phyloP scores from a whole-genome alignment of 2,797 vertebrate species.

The Sebastes hubbsi region DNA sequence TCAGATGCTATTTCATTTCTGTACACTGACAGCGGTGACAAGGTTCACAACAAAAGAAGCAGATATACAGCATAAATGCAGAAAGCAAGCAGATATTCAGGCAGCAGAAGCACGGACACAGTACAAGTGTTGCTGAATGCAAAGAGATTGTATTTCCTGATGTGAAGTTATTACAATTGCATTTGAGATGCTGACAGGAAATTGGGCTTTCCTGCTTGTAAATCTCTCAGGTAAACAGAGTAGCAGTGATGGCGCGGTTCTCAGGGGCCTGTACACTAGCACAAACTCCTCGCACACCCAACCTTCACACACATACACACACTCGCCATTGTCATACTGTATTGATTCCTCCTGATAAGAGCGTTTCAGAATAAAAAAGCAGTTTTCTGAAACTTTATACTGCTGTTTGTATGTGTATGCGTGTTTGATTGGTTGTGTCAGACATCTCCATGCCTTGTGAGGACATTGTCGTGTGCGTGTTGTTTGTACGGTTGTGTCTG shows the following conservation, averaged over 20 bases:
- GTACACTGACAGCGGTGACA: not conserved
- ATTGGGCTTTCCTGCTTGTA: constrained; percentile 1
- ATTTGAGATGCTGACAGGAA: constrained; percentile 24
- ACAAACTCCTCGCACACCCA: not conserved
- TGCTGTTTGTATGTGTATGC: not conserved
- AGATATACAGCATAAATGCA: not conserved
- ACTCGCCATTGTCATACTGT: not conserved
- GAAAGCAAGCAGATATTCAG: not conserved
- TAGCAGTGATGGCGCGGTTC: not conserved
- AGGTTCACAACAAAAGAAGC: not conserved
- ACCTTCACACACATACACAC: not conserved
- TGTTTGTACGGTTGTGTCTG: not conserved
- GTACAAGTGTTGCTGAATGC: not conserved
- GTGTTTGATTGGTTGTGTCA: not conserved
- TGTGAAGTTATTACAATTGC: not conserved
- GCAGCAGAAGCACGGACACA: not conserved
- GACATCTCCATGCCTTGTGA: not conserved
- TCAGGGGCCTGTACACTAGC: not conserved
- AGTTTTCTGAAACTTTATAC: constrained; percentile 7
- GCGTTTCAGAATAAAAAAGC: not conserved
- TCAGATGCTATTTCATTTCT: not conserved
- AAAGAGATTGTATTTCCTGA: constrained; percentile 7
- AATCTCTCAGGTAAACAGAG: constrained; percentile 2
- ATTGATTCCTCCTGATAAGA: not conserved
- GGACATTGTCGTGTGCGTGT: not conserved